phyloP scores from a whole-genome alignment of 2,113 vertebrate genomes.

The Colius striatus region DNA sequence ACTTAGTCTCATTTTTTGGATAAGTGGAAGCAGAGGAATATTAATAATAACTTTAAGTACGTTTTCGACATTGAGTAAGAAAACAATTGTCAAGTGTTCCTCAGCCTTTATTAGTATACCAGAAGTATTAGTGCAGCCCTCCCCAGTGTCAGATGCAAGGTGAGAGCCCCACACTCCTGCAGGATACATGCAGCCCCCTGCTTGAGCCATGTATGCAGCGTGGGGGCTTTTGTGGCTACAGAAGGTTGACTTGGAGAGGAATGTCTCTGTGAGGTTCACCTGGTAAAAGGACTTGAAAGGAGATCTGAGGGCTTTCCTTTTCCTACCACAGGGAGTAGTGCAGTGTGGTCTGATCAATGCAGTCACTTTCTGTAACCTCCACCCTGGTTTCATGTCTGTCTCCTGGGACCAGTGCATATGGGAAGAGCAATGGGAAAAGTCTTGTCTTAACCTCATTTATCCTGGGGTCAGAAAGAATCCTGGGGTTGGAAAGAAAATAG shows the following conservation, averaged over 20 bases:
- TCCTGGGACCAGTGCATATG: background rate
- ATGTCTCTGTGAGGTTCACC: background rate
- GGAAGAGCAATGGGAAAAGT: background rate
- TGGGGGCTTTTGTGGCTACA: background rate
- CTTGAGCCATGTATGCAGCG: rapidly evolving
- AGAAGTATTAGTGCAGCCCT: background rate
- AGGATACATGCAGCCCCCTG: background rate
- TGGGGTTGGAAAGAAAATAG: background rate
- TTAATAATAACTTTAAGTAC: background rate
- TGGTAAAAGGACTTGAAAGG: background rate
- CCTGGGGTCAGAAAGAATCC: background rate
- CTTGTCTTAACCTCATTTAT: background rate
- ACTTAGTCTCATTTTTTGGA: constrained; percentile 18
- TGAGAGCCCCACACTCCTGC: background rate
- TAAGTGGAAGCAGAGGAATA: background rate
- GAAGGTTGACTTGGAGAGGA: background rate
- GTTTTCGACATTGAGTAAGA: background rate
- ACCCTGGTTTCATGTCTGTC: background rate
- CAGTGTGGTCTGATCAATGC: rapidly evolving
- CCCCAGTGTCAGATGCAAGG: rapidly evolving
- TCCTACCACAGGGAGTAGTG: rapidly evolving
- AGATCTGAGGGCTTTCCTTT: background rate
- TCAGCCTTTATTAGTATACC: background rate
- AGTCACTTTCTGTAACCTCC: background rate
- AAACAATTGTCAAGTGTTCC: background rate